Conservation (phyloP, 2,797 vertebrate genomes). For the Pitangus sulphuratus region DNA sequence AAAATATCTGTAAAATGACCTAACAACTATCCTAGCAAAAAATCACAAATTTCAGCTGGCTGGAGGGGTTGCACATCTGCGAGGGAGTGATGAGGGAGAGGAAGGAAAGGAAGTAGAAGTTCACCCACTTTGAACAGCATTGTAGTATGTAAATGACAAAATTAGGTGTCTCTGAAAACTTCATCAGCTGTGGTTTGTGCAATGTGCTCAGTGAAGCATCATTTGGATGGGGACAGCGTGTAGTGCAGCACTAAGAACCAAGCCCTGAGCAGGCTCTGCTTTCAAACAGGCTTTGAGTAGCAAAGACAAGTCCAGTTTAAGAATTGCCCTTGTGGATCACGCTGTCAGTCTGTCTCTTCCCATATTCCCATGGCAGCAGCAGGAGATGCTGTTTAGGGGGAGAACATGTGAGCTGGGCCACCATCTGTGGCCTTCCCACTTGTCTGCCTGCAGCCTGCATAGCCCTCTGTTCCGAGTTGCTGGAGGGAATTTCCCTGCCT, state of each 20-base stretch:
- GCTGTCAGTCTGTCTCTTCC: rapidly evolving
- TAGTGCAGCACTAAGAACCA: background rate
- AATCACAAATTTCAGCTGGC: background rate
- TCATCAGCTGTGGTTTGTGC: background rate
- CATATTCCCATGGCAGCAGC: rapidly evolving
- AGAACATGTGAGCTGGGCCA: rapidly evolving
- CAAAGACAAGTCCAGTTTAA: background rate
- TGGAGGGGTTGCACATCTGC: background rate
- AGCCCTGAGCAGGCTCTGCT: background rate
- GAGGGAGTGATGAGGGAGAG: background rate
- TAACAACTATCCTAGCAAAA: background rate
- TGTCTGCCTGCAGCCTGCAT: rapidly evolving
- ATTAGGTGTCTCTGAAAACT: background rate
- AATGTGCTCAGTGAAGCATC: background rate
- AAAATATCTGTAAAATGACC: background rate
- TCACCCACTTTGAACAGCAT: background rate
- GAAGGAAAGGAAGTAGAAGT: background rate
- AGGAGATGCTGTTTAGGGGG: background rate
- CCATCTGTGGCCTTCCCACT: background rate
- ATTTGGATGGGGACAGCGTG: background rate
- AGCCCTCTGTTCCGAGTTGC: background rate
- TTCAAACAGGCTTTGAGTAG: background rate
- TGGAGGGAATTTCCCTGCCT: background rate
- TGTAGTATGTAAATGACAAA: background rate
- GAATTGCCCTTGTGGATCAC: background rate